Percentiles rank a stretch among this genome's conserved stretches.
Evolutionary conservation across 2,797 vertebrate species (phyloP).

Genomic region (Notolabrus celidotus): DNA sequence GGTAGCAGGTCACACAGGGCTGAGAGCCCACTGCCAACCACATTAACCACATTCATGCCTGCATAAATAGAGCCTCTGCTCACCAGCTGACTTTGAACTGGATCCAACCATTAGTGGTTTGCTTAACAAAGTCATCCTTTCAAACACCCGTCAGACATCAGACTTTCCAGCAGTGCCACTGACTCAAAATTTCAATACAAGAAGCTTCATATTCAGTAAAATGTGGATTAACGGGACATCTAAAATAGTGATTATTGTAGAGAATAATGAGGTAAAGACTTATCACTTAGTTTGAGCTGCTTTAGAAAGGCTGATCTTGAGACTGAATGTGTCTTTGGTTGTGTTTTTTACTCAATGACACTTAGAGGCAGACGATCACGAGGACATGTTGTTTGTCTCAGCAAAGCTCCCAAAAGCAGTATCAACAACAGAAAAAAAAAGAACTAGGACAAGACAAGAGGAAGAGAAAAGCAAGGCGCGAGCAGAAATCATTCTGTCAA

Average conservation of each 20-base stretch:
- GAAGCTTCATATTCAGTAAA: background rate
- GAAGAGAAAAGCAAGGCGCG: slow-evolving; percentile 8
- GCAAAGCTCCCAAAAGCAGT: slow-evolving; percentile 44
- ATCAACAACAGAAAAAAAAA: slow-evolving; percentile 38
- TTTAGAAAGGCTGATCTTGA: no score
- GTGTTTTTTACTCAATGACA: slow-evolving; percentile 40
- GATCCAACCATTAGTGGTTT: slow-evolving; percentile 38
- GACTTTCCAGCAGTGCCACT: slow-evolving; percentile 9
- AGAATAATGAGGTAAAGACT: background rate
- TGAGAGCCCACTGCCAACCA: slow-evolving; percentile 36
- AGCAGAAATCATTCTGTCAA: slow-evolving; percentile 32
- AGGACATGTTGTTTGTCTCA: slow-evolving; percentile 44
- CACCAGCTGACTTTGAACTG: slow-evolving; percentile 38
- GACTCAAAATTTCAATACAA: slow-evolving; percentile 18
- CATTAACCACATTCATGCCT: slow-evolving; percentile 50
- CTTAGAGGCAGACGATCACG: slow-evolving; percentile 25
- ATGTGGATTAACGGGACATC: background rate
- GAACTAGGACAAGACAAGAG: slow-evolving; percentile 15
- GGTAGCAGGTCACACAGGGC: slow-evolving; percentile 41
- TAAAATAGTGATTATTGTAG: background rate
- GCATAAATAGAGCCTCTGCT: slow-evolving; percentile 42
- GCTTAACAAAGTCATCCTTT: slow-evolving; percentile 39
- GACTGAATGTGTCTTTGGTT: slow-evolving; percentile 5
- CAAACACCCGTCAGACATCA: slow-evolving; percentile 12
- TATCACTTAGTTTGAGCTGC: background rate